Percentiles rank a stretch among this genome's conserved stretches.
phyloP scores from a whole-genome alignment of 2,113 vertebrate genomes.

The Brachyistius frenatus region DNA sequence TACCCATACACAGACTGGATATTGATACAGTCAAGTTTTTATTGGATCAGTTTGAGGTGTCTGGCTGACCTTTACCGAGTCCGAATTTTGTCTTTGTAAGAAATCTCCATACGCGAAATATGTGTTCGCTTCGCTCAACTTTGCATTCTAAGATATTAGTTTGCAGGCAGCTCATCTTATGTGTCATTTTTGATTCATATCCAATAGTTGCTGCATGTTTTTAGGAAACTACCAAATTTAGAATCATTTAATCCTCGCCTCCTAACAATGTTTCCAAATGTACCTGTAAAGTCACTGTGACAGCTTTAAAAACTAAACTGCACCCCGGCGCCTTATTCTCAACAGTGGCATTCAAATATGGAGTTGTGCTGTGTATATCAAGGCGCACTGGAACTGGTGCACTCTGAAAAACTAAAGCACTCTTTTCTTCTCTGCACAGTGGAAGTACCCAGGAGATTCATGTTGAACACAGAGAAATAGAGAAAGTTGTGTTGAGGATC shows the following conservation, averaged over 20 bases:
- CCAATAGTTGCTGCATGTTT: background rate
- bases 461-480: constrained; percentile 9
- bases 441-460: constrained; percentile 49
- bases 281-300: constrained; percentile 8
- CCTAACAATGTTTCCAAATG: constrained; percentile 26
- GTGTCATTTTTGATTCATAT: constrained; percentile 1
- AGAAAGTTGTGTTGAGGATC: constrained; percentile 27
- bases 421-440: constrained; percentile 36
- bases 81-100: background rate
- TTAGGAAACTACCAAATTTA: constrained; percentile 1
- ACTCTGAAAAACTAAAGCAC: constrained; percentile 41
- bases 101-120: background rate
- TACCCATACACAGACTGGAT: background rate
- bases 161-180: background rate
- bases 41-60: background rate
- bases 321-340: constrained; percentile 18
- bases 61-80: background rate
- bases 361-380: constrained; percentile 12
- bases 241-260: background rate
- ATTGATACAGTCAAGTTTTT: background rate
- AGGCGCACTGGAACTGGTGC: constrained; percentile 32
- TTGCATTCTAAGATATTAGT: background rate
- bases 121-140: background rate
- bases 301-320: constrained; percentile 45
- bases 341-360: constrained; percentile 14